These are phyloP conservation scores for Microtus pennsylvanicus DNA, from an alignment of 2,113 vertebrate genomes.

Conservation along the genomic window DNA sequence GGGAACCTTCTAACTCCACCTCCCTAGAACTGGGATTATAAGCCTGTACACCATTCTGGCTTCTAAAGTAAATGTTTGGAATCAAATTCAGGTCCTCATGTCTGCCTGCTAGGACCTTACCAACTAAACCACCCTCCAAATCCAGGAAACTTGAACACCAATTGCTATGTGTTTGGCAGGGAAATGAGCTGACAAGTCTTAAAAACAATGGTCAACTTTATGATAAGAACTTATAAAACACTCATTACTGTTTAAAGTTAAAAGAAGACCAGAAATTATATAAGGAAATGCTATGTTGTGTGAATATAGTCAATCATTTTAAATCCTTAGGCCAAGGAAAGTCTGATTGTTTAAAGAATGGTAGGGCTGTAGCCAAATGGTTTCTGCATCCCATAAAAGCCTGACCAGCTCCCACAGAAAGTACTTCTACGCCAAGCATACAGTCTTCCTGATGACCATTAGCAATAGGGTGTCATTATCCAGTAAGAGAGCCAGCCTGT, in stretches of 20 bases:
- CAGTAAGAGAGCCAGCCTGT: background rate
- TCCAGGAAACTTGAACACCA: conserved; percentile 20
- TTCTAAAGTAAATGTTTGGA: background rate
- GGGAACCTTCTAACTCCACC: background rate
- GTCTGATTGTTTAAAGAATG: background rate
- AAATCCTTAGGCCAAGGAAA: background rate
- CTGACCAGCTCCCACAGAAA: background rate
- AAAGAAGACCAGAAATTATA: background rate
- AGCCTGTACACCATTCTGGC: background rate
- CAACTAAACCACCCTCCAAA: background rate
- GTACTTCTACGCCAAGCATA: background rate
- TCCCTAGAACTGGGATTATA: background rate
- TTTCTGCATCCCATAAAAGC: background rate
- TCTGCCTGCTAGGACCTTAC: no score
- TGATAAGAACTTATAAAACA: background rate
- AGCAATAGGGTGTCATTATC: background rate
- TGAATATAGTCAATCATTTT: background rate
- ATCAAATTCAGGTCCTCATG: no score
- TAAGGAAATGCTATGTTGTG: background rate
- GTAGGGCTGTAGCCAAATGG: background rate
- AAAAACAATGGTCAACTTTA: background rate
- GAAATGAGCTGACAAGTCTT: background rate
- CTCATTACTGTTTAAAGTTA: conserved; percentile 7
- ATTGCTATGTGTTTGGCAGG: background rate
- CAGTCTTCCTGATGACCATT: background rate